Base-by-base conservation (phyloP, 2,113 vertebrate genomes). In the Romanogobio albipinnatus region DNA sequence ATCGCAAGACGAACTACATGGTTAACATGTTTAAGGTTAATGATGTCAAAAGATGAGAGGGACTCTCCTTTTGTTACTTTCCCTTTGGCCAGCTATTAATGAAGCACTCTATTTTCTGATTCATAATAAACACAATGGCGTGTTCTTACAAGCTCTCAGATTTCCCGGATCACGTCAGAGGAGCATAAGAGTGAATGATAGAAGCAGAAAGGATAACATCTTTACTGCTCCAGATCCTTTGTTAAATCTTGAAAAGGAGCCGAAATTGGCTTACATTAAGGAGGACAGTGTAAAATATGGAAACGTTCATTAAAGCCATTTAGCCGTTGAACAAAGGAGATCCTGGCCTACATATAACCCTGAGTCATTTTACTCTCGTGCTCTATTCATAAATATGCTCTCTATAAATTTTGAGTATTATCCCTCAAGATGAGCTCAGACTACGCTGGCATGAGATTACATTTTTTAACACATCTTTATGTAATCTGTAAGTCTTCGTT, bases 161-260 rank as follows among this genome's bases (percentile, higher is more conserved):
- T 74, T 85, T 24, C 77, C 14, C 66, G 24, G 68, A 85, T 81
- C 68, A 26, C 3, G 56, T 85, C 53, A 85, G 84, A 61, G 10
- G 24, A 80, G 56, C 64, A 14, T 47, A 14, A 33, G 10, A 51
- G 76, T 17, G 5, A 15, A 47, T 24, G 26, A 70, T 22, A 19
- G 9, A 11, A 62, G 76, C 36, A 62, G 26, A 74, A 75, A 74
- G 59, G 56, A 80, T 68, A 85, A 85, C 22, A 74, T 85, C 77
- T 84, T 68, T 36, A 56, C 64, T 62, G 56, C 64, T 73, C 53
- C 56, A 62, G 17, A 22, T 61, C 76, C 45, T 85, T 81, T 81
- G 84, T 85, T 85, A 74, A 9, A 13, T 36, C 24, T 49, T 85
- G 77, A 80, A 81, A 62, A 53, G 24, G 76, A 73, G 68, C 43